Evolutionary conservation across 2,797 vertebrate species (phyloP), one percentile per base, ranked within the genome.

Genomic region (Channa striata): DNA sequence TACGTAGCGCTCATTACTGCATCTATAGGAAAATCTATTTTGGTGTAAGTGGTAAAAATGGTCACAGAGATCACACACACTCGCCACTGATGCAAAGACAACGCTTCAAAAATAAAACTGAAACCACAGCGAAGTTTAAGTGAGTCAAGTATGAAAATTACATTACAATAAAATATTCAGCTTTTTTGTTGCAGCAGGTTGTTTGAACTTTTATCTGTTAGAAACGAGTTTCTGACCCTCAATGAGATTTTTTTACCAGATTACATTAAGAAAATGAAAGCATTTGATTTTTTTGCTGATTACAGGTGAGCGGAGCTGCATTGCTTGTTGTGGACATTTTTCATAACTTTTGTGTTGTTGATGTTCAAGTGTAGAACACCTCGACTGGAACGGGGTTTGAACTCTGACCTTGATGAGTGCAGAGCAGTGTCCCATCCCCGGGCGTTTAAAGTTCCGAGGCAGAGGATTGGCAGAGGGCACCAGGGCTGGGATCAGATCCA

Each of bases 391-490:
- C 6, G 0, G 12, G 21, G 5, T 60, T 54, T 58, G 47, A 25
- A 17, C 44, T 69, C 88, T 90, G 57, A 98, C 97, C 97, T 98
- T 99, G 73, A 99, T 97, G 50, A 99, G 95, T 1, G 96, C 97
- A 36, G 97, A 98, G 85, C 97, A 99, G 87, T 98, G 97, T 6
- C 96, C 97, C 95, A 97, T 97, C 25, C 95, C 94, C 63, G 95
- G 96, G 40, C 80, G 89, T 51, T 86, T 93, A 33, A 81, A 87
- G 64, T 77, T 57, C 19, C 68, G 56, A 30, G 65, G 57, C 0
- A 3, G 56, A 20, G 17, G 12, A 6, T 65, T 46, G 17, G 76
- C 68, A 8, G 16, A 2, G 8, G 87, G 86, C 47, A 90, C 92
- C 59, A 99, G 57, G 0, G 94, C 89, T 46, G 96, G 96, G 85